phyloP scores from a whole-genome alignment of 2,797 vertebrate species.

The Danionella dracula region DNA sequence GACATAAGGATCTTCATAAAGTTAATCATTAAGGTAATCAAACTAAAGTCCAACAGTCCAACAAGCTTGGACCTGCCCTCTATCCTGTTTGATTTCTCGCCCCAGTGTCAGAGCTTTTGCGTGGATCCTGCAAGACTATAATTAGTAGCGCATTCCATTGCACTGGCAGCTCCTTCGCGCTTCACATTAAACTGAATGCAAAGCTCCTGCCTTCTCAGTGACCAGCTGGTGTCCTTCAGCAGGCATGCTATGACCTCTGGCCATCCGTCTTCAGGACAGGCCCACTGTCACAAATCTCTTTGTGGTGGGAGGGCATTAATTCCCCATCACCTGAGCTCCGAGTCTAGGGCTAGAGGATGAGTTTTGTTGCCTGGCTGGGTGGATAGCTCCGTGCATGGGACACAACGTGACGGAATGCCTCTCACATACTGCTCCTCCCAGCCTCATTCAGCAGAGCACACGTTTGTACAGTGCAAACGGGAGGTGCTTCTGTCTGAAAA shows the following conservation, averaged over 20 bases:
- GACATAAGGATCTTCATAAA: no score
- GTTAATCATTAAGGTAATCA: background rate
- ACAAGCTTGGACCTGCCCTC: conserved; percentile 29
- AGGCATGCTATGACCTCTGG: conserved; percentile 25
- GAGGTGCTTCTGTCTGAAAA: no score
- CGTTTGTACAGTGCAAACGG: background rate
- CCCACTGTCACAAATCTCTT: conserved; percentile 18
- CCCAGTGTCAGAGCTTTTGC: background rate
- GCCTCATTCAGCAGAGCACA: background rate
- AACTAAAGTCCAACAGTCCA: no score
- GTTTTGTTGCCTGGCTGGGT: conserved; percentile 37
- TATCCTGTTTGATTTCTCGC: background rate
- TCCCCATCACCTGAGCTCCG: conserved; percentile 43
- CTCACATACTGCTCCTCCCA: background rate
- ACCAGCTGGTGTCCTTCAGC: conserved; percentile 46
- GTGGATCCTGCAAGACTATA: conserved; percentile 38
- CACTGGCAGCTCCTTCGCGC: conserved; percentile 33
- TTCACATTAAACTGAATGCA: conserved; percentile 42
- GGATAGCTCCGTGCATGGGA: conserved; percentile 12
- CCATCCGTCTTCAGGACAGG: conserved; percentile 39
- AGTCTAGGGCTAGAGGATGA: conserved; percentile 42
- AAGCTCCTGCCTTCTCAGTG: conserved; percentile 34
- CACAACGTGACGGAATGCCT: conserved; percentile 21
- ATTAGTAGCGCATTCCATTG: conserved; percentile 46
- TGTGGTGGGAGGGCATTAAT: conserved; percentile 38